Percentiles rank a stretch among this genome's conserved stretches.
These are phyloP conservation scores for Drosophila suzukii DNA, from an alignment of 1,140 invertebrate species.

Conservation along the genomic window DNA sequence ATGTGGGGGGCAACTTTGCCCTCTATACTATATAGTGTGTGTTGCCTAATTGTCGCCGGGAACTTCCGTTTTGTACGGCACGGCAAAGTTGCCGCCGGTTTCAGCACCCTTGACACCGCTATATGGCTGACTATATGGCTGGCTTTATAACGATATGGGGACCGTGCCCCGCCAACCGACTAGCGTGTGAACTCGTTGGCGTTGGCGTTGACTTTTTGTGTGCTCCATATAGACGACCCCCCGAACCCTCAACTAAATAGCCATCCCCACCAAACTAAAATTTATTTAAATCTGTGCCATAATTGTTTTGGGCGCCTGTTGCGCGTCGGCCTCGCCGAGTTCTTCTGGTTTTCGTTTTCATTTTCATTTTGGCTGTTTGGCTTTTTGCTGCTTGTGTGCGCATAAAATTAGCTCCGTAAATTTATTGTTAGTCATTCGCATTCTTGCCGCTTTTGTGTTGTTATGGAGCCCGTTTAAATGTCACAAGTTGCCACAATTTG, in stretches of 20 bases:
- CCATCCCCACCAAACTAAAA: conserved; percentile 47
- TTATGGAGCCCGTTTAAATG: conserved; percentile 49
- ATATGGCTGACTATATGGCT: neutral
- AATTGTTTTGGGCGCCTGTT: conserved; percentile 76
- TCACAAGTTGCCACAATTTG: conserved; percentile 52
- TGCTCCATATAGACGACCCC: conserved; percentile 22
- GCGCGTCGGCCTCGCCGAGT: conserved; percentile 40
- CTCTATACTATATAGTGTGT: conserved; percentile 11
- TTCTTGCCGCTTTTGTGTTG: conserved; percentile 35
- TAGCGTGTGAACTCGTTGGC: conserved; percentile 69
- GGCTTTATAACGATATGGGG: neutral
- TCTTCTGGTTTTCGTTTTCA: conserved; percentile 42
- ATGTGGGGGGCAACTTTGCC: conserved; percentile 23
- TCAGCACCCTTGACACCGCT: conserved; percentile 67
- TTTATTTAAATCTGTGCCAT: conserved; percentile 79
- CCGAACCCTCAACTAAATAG: neutral
- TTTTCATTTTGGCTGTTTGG: conserved; percentile 3
- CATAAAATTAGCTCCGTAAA: conserved; percentile 73
- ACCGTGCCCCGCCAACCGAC: conserved; percentile 11
- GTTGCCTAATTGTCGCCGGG: conserved; percentile 57
- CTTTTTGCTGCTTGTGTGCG: conserved; percentile 50
- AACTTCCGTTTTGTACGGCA: conserved; percentile 65
- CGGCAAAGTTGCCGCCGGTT: conserved; percentile 58
- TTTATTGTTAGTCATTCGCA: conserved; percentile 70
- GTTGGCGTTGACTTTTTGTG: conserved; percentile 27